Conservation (phyloP, 2,113 vertebrate genomes). For the Candoia aspera region DNA sequence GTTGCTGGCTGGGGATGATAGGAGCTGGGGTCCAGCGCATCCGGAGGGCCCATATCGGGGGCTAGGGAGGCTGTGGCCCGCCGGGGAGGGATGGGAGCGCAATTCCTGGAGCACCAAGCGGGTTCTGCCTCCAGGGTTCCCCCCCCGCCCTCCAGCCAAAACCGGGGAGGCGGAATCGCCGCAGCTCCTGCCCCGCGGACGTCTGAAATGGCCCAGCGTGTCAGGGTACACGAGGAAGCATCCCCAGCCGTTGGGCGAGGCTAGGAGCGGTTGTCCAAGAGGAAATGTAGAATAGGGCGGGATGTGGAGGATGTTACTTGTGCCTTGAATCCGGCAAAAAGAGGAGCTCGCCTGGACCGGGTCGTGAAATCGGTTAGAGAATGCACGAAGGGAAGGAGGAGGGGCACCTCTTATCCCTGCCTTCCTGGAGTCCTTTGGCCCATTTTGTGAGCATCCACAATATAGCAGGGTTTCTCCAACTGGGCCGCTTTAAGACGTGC, state of each 20-base stretch:
- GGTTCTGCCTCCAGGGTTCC: neutral
- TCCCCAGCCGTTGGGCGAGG: no score
- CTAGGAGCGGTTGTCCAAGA: no score
- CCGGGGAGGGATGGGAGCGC: neutral
- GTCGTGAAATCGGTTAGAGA: no score
- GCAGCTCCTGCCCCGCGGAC: no score
- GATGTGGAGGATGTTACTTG: no score
- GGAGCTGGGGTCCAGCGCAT: neutral
- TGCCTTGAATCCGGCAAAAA: no score
- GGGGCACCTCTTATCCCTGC: neutral
- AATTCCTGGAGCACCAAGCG: neutral
- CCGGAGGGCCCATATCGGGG: neutral
- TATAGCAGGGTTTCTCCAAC: neutral
- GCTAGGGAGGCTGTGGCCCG: neutral
- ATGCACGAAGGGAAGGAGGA: no score
- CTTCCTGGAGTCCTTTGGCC: neutral
- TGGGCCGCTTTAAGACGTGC: neutral
- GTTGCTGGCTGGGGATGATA: neutral
- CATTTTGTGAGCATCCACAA: neutral
- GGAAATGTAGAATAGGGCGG: no score
- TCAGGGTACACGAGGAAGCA: no score
- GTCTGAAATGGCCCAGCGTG: no score
- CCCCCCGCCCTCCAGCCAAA: neutral
- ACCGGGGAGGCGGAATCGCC: no score
- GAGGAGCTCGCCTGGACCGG: no score